phyloP scores from a whole-genome alignment of 2,113 vertebrate species.

The Acrocephalus arundinaceus region DNA sequence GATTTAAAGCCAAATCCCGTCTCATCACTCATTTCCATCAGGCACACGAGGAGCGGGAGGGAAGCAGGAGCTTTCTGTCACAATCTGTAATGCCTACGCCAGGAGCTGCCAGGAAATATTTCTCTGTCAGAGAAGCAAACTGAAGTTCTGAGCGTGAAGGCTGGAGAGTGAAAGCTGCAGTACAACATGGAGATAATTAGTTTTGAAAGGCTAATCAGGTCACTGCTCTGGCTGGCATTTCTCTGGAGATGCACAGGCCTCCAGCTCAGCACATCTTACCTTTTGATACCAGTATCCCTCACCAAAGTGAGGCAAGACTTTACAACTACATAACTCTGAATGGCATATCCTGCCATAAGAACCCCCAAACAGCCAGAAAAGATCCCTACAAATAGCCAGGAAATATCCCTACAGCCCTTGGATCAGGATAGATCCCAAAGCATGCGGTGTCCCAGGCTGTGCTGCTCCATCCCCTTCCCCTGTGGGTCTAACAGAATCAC shows the following conservation, averaged over 20 bases:
- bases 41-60: background rate
- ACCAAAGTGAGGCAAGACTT: background rate
- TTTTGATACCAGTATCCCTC: background rate
- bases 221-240: background rate
- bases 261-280: background rate
- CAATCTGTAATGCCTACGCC: background rate
- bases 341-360: background rate
- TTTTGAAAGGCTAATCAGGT: conserved; percentile 33
- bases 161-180: background rate
- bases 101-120: conserved; percentile 26
- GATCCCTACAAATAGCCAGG: background rate
- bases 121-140: conserved; percentile 1
- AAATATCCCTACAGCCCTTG: background rate
- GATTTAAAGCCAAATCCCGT: background rate
- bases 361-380: background rate
- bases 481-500: background rate
- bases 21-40: background rate
- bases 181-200: background rate
- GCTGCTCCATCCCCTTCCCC: background rate
- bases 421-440: fast-evolving
- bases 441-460: fast-evolving
- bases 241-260: background rate
- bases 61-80: conserved; percentile 39
- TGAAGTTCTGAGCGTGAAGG: background rate
- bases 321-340: background rate